These are phyloP conservation scores for Augochlora pura DNA, from an alignment of 1,140 invertebrate genomes.

Conservation along the genomic window DNA sequence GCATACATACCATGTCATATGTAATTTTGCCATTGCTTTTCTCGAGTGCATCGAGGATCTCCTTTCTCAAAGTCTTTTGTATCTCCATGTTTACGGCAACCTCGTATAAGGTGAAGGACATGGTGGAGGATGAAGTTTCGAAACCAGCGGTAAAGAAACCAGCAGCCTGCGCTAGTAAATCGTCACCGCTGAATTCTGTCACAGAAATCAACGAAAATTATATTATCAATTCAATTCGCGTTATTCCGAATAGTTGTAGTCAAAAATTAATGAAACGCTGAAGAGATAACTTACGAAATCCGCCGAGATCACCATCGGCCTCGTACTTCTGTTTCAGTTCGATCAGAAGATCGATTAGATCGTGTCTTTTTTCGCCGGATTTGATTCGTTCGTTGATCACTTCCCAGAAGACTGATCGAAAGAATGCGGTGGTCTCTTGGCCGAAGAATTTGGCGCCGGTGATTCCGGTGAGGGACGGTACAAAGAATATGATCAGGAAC, in stretches of 20 bases:
- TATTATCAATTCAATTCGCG: no score
- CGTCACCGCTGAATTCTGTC: conserved; percentile 82
- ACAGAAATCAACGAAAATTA: neutral
- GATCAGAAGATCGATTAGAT: conserved; percentile 78
- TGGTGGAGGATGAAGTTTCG: conserved; percentile 82
- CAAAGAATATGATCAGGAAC: conserved; percentile 73
- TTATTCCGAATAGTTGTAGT: no score
- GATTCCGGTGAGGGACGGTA: conserved; percentile 61
- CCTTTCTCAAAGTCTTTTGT: conserved; percentile 80
- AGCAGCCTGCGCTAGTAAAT: conserved; percentile 84
- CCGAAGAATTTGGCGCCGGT: conserved; percentile 62
- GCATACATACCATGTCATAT: conserved; percentile 76
- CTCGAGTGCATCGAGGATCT: conserved; percentile 78
- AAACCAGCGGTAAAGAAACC: conserved; percentile 86
- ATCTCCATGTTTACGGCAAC: conserved; percentile 82
- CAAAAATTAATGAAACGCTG: no score
- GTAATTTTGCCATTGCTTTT: conserved; percentile 76
- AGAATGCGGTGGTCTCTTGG: conserved; percentile 62
- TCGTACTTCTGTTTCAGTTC: conserved; percentile 65
- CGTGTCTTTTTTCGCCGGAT: conserved; percentile 68
- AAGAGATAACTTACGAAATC: neutral
- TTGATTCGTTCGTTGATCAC: conserved; percentile 68
- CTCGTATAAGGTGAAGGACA: conserved; percentile 81
- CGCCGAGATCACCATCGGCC: neutral
- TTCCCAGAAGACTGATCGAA: conserved; percentile 71